Percentiles rank a stretch among this genome's conserved stretches.
phyloP scores from a whole-genome alignment of 2,113 vertebrate species.

The Mirounga angustirostris region DNA sequence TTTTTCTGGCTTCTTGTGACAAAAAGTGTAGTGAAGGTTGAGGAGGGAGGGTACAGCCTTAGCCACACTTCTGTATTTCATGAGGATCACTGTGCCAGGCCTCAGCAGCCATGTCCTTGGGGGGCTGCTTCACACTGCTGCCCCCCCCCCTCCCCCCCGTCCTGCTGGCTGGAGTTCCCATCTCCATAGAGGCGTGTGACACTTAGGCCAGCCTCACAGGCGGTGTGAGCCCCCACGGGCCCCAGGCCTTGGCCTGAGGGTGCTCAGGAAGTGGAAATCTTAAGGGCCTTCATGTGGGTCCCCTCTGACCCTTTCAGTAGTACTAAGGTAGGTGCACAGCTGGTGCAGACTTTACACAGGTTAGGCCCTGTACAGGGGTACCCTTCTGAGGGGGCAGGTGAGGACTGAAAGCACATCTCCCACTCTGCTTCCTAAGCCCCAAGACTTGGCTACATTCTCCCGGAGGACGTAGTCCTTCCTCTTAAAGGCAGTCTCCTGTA shows the following conservation, averaged over 20 bases:
- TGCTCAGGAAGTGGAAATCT: neutral
- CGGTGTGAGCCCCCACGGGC: neutral
- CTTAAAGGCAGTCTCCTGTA: neutral
- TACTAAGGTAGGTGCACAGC: neutral
- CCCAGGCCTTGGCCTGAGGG: neutral
- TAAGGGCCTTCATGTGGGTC: neutral
- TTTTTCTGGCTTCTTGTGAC: neutral
- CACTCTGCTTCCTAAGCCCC: neutral
- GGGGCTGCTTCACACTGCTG: neutral
- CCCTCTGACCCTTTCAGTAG: neutral
- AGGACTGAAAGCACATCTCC: neutral
- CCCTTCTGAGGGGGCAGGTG: neutral
- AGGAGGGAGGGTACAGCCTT: neutral
- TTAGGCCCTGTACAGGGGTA: too few species aligned
- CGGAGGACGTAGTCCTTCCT: too few species aligned
- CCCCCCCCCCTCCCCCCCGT: rapidly evolving
- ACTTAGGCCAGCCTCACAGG: neutral
- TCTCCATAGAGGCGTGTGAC: neutral
- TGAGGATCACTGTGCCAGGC: neutral
- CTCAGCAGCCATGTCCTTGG: neutral
- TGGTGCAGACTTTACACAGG: neutral
- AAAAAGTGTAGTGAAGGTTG: neutral
- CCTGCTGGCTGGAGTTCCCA: neutral
- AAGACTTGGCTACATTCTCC: neutral
- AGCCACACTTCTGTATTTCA: neutral